These are phyloP conservation scores for Acanthiza pusilla DNA, from an alignment of 2,797 vertebrate genomes.

Conservation along the genomic window DNA sequence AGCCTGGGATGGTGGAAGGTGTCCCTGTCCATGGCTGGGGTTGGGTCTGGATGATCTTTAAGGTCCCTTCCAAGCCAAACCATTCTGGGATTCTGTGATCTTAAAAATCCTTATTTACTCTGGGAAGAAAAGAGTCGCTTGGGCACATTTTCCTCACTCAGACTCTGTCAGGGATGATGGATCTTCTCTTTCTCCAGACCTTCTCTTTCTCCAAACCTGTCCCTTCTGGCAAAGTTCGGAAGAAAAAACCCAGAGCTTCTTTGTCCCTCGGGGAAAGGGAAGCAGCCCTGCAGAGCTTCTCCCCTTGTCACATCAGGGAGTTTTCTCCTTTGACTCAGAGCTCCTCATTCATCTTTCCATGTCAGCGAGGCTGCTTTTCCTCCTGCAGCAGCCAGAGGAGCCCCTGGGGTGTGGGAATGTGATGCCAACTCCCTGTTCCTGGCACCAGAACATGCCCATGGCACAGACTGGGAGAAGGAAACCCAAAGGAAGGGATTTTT, in stretches of 20 bases:
- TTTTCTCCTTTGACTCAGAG: not conserved
- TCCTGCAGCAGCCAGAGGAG: not conserved
- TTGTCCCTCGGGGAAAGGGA: not conserved
- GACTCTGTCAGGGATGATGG: not conserved
- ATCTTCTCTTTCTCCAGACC: not conserved
- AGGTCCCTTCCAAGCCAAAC: not conserved
- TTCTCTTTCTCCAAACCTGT: not conserved
- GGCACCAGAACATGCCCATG: not conserved
- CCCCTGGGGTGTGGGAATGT: not conserved
- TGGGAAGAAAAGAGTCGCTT: not conserved
- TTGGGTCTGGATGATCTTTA: not conserved
- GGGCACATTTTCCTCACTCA: not conserved
- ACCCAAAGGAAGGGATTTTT: not conserved
- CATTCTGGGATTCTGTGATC: not conserved
- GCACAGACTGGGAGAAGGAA: not conserved
- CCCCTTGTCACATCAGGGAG: not conserved
- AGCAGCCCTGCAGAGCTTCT: not conserved
- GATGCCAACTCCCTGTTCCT: not conserved
- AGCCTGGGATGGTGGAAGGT: accelerated
- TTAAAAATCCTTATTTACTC: not conserved
- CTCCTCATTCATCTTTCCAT: not conserved
- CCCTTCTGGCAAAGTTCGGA: not conserved
- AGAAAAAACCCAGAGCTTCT: not conserved
- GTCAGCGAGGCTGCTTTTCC: not conserved
- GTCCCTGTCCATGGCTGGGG: not conserved